Evolutionary conservation across 2,888 invertebrate genomes (phyloP).

Genomic region (Bombylius discolor): DNA sequence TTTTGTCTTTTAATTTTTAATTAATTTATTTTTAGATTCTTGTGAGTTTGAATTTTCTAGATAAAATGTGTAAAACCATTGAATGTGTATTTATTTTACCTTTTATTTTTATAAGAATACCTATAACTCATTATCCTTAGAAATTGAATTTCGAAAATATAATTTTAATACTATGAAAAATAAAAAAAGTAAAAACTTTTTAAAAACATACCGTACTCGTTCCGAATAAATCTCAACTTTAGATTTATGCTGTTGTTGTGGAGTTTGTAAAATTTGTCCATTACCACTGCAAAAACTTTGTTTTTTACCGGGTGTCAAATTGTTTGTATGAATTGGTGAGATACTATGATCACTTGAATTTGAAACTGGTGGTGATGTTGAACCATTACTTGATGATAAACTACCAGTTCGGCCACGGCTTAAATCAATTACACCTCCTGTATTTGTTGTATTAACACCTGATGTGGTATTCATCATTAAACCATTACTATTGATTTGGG

Average conservation of each 20-base stretch:
- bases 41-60: no score
- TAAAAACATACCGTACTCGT: slow-evolving; percentile 56
- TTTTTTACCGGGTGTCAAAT: slow-evolving; percentile 7
- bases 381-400: slow-evolving; percentile 62
- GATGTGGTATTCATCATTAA: slow-evolving; percentile 11
- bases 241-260: slow-evolving; percentile 50
- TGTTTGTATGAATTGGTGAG: slow-evolving; percentile 52
- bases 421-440: slow-evolving; percentile 29
- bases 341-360: slow-evolving; percentile 61
- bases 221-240: slow-evolving; percentile 68
- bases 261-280: slow-evolving; percentile 26
- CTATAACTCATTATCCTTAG: no score
- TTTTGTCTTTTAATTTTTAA: no score
- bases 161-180: no score
- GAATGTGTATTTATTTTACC: no score
- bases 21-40: no score
- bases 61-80: no score
- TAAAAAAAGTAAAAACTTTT: no score
- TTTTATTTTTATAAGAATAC: no score
- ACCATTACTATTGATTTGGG: slow-evolving; percentile 19
- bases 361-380: slow-evolving; percentile 65
- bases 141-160: no score
- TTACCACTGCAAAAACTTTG: slow-evolving; percentile 6
- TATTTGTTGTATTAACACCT: no score
- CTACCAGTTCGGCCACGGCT: slow-evolving; percentile 57